Base-by-base conservation (phyloP, 2,888 invertebrate genomes). In the Taphrorychus bicolor region DNA sequence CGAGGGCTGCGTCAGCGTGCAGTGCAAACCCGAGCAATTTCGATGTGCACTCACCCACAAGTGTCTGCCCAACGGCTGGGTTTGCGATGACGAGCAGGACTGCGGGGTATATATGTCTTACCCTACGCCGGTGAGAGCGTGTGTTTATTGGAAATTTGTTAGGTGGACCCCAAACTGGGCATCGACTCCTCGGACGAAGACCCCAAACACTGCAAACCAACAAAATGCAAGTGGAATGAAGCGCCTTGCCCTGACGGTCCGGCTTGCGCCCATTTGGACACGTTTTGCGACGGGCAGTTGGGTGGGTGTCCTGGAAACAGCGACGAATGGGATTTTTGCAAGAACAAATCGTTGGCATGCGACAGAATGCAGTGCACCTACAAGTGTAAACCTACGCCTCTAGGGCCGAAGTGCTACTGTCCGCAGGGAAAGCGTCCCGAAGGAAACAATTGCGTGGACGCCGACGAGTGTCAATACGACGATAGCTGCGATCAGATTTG, bases 341-440 rank as follows among this genome's bases (percentile, higher is more conserved):
- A 87, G 82, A 86, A 80, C 40, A 68, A 64, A 11, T 75, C 78
- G 0, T 49, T 61, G 4, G 75, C 77, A 53, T 82, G 82, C 69
- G 74, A 77, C 24, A 74, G 70, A n/a, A 71, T 76, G 54, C 77
- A 78, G 58, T 82, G 82, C 69, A 70, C 59, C n/a, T 85, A 86
- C 79, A 88, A 88, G 58, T 94, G 93, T 80, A 88, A 86, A 75
- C 86, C 89, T 49, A 92, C 92, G 71, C 86, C 86, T 61, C 84
- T 84, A 71, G 93, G 93, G 2, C 87, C 89, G 32, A 84, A 86
- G 59, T 94, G 94, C 83, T 93, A 87, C 84, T 94, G 94, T 83
- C 85, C 86, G 17, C 80, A 82, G 41, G 93, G 93, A 0, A 86
- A 88, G 80, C 85, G 87, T 76, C 85, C 89, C 1, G 84, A 86